These are phyloP conservation scores for Xenopus petersii DNA, from an alignment of 2,797 vertebrate genomes.

Conservation along the genomic window DNA sequence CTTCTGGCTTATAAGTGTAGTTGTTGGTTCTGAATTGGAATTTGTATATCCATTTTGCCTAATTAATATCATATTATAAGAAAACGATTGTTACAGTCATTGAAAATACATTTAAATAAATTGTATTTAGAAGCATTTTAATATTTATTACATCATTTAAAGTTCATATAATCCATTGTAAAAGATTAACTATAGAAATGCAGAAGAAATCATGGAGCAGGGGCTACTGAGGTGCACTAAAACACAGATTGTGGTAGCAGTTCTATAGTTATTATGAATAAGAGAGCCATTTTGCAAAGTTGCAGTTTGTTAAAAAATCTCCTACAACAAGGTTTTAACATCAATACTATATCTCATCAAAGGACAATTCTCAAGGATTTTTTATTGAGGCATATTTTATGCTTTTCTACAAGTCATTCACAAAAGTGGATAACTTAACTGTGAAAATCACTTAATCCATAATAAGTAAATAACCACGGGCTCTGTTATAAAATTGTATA, in stretches of 20 bases:
- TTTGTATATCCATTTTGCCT: conserved; percentile 9
- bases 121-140: conserved; percentile 1
- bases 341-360: conserved; percentile 14
- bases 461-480: too few relatives aligned
- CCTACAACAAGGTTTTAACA: conserved; percentile 7
- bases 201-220: neutral
- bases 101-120: neutral
- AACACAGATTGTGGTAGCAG: conserved; percentile 16
- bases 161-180: neutral
- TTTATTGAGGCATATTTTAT: neutral
- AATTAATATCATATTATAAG: neutral
- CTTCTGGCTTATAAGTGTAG: neutral
- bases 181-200: neutral
- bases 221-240: conserved; percentile 1
- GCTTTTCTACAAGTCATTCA: neutral
- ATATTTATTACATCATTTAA: conserved; percentile 10
- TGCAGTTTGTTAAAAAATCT: neutral
- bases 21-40: conserved; percentile 11
- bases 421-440: too few relatives aligned
- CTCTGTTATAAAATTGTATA: too few relatives aligned
- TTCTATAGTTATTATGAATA: conserved; percentile 10
- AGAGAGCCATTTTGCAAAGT: conserved; percentile 16
- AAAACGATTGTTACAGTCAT: neutral
- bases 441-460: too few relatives aligned
- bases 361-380: conserved; percentile 1